Evolutionary conservation across 2,888 invertebrate genomes (phyloP), one percentile per base, ranked within the genome.

Genomic region (Agonopterix alstromeriana): DNA sequence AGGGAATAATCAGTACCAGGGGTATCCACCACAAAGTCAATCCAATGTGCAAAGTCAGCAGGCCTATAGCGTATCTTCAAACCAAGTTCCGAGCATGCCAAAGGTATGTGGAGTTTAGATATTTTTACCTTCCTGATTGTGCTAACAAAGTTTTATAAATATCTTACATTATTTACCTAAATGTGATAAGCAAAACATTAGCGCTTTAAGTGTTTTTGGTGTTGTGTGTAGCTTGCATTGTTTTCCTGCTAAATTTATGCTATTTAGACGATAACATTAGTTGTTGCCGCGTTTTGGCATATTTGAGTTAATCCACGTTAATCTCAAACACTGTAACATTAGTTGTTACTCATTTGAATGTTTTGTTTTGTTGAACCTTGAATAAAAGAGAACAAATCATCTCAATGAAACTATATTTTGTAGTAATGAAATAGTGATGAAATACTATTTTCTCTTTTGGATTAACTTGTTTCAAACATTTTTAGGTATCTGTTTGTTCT

Each of bases 101-200:
- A 68, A 85, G 85, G 86, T 84, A 84, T 59, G 78, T 77, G 66
- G 43, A 60, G 10, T 43, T 47, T 50, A 46, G 10, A 47, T 43
- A 45, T 46, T 42, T 42, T 42, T 42, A 9, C 42, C 2, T 42
- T 27, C 17, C 14, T 14, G 27, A 27, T 43, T 48, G 41, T 43
- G 38, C 36, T 47, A 45, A 48, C 36, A 35, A 7, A 14, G 8
- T 47, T 47, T 38, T 14, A 27, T 36, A 49, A 51, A 57, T 56
- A 41, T 51, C 55, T 50, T 27, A 27, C 27, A 27, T 27, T 27
- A 27, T 49, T 49, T 48, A 3, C 17, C 17, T 17, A 35, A 44
- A 47, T 77, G 78, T 79, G 81, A 81, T 81, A 80, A 81, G 67
- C 77, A 79, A 72, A 75, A 74, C 73, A 69, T 62, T 60, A 53